Evolutionary conservation across 2,113 vertebrate species (phyloP), one percentile per base, ranked within the genome.

Genomic region (Dipodomys stephensi): DNA sequence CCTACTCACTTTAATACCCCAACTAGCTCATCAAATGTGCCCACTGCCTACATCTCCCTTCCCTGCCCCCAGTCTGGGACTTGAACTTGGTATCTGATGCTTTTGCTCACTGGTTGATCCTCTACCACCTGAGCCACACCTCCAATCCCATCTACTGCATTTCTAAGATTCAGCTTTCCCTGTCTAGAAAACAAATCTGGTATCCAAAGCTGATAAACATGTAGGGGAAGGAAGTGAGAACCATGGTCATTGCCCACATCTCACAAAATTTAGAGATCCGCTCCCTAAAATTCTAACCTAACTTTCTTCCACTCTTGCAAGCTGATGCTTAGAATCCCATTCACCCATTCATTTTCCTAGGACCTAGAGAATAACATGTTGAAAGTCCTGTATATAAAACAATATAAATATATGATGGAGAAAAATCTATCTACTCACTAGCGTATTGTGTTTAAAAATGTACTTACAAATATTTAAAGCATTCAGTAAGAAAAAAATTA

Each of bases 141-240:
- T 57, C 53, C 53, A 57, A 57, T 13, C 15, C 53, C 15, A 57
- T 16, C 4, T 13, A 57, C 15, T 57, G 15, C 15, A 57, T 57
- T 76, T 92, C 84, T 85, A 35, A 19, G 57, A 39, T 44, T 80
- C 83, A 93, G 81, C 49, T 92, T 93, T 64, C 23, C 57, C 93
- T 68, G 73, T n/a, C 69, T 87, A 84, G 78, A 27, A 95, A 91
- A 79, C 68, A 64, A 69, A 95, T 69, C n/a, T 22, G 53, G 90
- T 87, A 83, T 30, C 18, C 71, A 95, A 76, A 77, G 23, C 65
- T 32, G 13, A 69, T 44, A 25, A 44, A 23, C 18, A 39, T 83
- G 28, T 32, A 35, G 15, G 19, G 76, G 23, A 87, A 39, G 2
- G 35, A 28, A 77, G 69, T 65, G 35, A 80, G 82, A 74, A 23